These are phyloP conservation scores for Virgularia gustaviana DNA, from an alignment of 92 coral and sea anemone genomes.

Conservation along the genomic window DNA sequence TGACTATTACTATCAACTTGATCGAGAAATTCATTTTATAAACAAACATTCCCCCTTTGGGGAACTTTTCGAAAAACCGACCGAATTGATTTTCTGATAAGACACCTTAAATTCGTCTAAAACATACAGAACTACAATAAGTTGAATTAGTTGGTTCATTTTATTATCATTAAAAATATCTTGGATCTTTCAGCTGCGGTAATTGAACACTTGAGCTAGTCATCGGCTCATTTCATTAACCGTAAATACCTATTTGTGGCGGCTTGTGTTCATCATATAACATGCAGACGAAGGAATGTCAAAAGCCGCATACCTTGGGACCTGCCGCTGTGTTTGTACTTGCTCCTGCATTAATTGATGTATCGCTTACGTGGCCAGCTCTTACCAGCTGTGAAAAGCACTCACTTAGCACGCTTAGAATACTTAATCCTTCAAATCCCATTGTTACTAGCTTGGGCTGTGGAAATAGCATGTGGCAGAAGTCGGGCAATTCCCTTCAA, in stretches of 20 bases:
- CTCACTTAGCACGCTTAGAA: background rate
- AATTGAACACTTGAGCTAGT: slow-evolving; percentile 42
- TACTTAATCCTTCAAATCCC: background rate
- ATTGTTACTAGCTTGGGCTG: background rate
- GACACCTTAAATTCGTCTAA: background rate
- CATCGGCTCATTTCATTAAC: slow-evolving; percentile 41
- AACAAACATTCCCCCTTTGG: too few species aligned
- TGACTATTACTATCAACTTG: too few species aligned
- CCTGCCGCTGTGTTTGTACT: slow-evolving; percentile 36
- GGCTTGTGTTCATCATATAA: background rate
- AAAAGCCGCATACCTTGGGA: slow-evolving; percentile 28
- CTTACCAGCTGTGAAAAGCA: slow-evolving; percentile 41
- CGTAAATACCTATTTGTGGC: slow-evolving; percentile 39
- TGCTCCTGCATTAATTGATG: slow-evolving; percentile 37
- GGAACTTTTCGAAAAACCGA: too few species aligned
- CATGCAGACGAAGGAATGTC: slow-evolving; percentile 38
- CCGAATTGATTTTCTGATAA: too few species aligned
- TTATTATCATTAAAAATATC: slow-evolving; percentile 24
- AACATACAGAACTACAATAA: background rate
- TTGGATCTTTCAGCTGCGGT: slow-evolving; percentile 32
- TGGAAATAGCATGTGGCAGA: background rate
- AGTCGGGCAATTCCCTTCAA: background rate
- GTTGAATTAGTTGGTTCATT: background rate
- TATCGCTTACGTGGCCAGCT: slow-evolving; percentile 18
- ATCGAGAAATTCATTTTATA: too few species aligned